Base-by-base conservation (phyloP, 2,113 vertebrate genomes). In the Dryoscopus gambensis region DNA sequence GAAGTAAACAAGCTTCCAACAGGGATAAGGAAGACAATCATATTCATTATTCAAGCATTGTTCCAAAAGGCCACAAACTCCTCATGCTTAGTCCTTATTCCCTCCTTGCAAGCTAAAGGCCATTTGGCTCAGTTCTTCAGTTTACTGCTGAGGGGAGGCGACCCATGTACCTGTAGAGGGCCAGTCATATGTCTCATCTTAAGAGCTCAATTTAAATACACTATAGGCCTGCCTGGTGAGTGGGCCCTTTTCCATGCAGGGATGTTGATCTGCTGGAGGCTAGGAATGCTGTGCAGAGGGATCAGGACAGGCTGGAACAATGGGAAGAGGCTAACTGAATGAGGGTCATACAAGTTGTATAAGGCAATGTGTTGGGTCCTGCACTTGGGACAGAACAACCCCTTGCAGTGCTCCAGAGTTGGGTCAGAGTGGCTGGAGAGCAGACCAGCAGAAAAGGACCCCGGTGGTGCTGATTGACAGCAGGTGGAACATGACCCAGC, bases 391-490 rank as follows among this genome's bases (percentile, higher is more conserved):
- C 30, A 62, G 62, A 89, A 47, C 3, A 60, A 10, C 11, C 3
- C 11, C 31, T 25, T 50, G 31, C 27, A 37, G 23, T 11, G 20
- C 14, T 68, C n/a, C 57, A 60, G 39, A 11, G 16, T 24, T 10
- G 13, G 30, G n/a, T 25, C 11, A 35, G n/a, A 15, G 20, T 25
- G 78, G 20, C 21, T 75, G 30, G 39, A 68, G 25, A 47, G 16
- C 20, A 53, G n/a, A 14, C 7, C 13, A 53, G 17, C 12, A 14
- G n/a, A 27, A 27, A 37, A 83, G 24, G 30, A 68, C 3, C 11
- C 20, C 0, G 0, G 25, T 18, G n/a, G 10, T 53, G 46, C 39
- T 60, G 28, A 17, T 0, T 0, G 1, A 46, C 23, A 40, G 28
- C 53, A 59, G 23, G 9, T 53, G 9, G 46, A 55, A 47, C 21